Base-by-base conservation (phyloP, 2,888 invertebrate genomes). In the Oxyscelio sp. region DNA sequence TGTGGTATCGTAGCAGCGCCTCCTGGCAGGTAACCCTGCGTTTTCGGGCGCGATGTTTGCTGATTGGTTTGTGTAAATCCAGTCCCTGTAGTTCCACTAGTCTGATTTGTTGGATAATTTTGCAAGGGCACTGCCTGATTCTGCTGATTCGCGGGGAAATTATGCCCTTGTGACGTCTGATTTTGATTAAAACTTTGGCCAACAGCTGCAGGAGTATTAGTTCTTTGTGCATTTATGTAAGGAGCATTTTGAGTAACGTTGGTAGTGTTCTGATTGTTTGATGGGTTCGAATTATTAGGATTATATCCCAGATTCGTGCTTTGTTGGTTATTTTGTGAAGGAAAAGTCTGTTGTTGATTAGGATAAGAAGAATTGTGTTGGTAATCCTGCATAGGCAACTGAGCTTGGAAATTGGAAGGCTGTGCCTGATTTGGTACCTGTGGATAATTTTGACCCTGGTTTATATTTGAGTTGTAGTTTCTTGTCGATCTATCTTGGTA, bases 381-480 rank as follows among this genome's bases (percentile, higher is more conserved):
- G 54, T 93, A 94, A 77, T 93, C 93, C 50, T 91, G 92, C 74
- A 89, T 90, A 2, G 92, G 73, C 83, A 91, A 86, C 52, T 89
- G 90, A 4, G 89, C 27, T 40, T 89, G 91, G 52, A 90, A 92
- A 58, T 84, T 82, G 1, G 90, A 81, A 0, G 66, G 22, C n/a
- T 89, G 58, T 27, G n/a, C n/a, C n/a, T 89, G 90, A 73, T 87
- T 89, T n/a, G 89, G n/a, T 22, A 88, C 87, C 70, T 92, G 93
- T 6, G 91, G 63, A 74, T 93, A 94, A 83, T 91, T 93, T 15
- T 77, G 83, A 2, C 77, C 85, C 27, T 85, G 92, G 70, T 89
- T 92, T 13, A 92, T n/a, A 48, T 83, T 90, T 6, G 90, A 54
- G 3, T 89, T 83, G 71, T 92, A 93, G 82, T 90, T 92, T 21